Base-by-base conservation (phyloP, 1,140 invertebrate genomes). In the Cherax quadricarinatus region DNA sequence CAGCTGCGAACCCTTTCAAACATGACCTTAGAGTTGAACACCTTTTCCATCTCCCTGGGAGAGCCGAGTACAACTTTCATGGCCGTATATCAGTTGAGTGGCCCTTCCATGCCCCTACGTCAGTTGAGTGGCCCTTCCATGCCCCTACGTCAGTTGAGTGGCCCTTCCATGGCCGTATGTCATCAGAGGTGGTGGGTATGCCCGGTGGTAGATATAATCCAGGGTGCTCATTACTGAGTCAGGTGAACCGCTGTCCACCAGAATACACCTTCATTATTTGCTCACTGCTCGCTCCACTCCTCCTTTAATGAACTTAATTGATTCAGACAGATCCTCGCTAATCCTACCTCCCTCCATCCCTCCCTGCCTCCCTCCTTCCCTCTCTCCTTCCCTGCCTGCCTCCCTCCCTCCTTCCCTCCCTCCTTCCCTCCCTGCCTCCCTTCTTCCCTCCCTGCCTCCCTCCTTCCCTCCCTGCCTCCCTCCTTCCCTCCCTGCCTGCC, bases 301-400 rank as follows among this genome's bases (percentile, higher is more conserved):
- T 53, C 81, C 51, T 57, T 83, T 83, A 83, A 83, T 83, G 81
- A 83, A n/a, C 48, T 83, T 83, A 75, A 75, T 75, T 75, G 70
- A 21, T 75, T 30, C 81, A 57, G 49, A 24, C 49, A 51, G 81
- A 57, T 30, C 81, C 81, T n/a, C 51, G 30, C 81, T 83, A 83
- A 83, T 83, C 81, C 81, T 60, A 51, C 21, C 51, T 51, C 16
- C 18, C 81, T 60, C 14, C 41, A 12, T 75, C 18, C n/a, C 70
- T 30, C n/a, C 70, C 7, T 16, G 12, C n/a, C 24, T 75, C n/a
- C 70, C 70, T 24, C 70, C 2, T 5, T 30, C 2, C 18, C 70
- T 30, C 2, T 10, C 70, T 24, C 21, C 70, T n/a, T 30, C 3
- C 4, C 70, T 4, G 70, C 18, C 24, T 75, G 70, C 70, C 70